Conservation (phyloP, 2,888 invertebrate species). For the Chloroclystis v-ata region DNA sequence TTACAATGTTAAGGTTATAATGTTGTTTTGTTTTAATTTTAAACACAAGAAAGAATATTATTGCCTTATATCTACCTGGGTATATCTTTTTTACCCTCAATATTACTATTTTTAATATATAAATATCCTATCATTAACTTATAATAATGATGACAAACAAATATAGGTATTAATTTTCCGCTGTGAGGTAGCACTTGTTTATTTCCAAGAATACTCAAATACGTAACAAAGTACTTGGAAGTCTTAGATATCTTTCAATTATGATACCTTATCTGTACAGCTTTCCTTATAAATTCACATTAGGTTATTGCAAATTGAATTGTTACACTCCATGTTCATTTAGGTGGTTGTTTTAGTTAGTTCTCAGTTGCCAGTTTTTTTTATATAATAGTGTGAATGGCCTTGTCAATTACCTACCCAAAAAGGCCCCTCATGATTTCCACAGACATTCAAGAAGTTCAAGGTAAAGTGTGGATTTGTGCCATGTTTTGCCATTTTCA, state of each 20-base stretch:
- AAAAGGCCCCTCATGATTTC: constrained; percentile 18
- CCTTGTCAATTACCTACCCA: constrained; percentile 19
- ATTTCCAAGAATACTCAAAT: constrained; percentile 13
- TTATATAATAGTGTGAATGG: constrained; percentile 14
- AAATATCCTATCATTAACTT: too few relatives aligned
- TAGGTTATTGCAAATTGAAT: constrained; percentile 6
- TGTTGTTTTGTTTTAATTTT: too few relatives aligned
- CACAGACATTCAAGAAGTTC: constrained; percentile 1
- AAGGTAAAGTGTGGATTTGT: too few relatives aligned
- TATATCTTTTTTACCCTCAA: too few relatives aligned
- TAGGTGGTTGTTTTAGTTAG: neutral
- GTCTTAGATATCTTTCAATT: constrained; percentile 7
- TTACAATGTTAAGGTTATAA: too few relatives aligned
- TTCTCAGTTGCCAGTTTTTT: constrained; percentile 7
- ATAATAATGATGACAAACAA: too few relatives aligned
- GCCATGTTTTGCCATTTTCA: too few relatives aligned
- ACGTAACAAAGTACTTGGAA: neutral
- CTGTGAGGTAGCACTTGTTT: constrained; percentile 11
- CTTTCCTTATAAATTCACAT: constrained; percentile 12
- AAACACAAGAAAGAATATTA: too few relatives aligned
- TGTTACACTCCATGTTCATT: too few relatives aligned
- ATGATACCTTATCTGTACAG: constrained; percentile 14
- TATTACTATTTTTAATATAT: too few relatives aligned
- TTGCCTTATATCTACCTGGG: too few relatives aligned
- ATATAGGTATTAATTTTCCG: too few relatives aligned